Evolutionary conservation across 2,888 invertebrate species (phyloP).

Genomic region (Hypsopygia costalis): DNA sequence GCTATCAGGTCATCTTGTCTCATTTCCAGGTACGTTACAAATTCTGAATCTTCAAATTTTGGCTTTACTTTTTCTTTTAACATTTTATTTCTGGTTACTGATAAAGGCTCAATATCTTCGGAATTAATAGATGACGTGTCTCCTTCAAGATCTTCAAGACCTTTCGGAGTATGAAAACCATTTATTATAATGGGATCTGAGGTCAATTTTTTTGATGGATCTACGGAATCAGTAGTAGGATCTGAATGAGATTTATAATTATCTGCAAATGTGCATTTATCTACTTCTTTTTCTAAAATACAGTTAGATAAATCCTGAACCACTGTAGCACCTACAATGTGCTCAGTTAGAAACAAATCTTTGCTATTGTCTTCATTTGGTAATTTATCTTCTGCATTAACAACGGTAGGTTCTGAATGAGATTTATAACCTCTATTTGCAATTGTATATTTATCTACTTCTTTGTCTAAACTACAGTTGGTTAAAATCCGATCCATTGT

Average conservation of each 20-base stretch:
- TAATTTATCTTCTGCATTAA: no score
- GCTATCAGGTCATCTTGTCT: conserved; percentile 70
- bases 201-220: neutral
- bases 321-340: no score
- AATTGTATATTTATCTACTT: no score
- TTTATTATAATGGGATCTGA: conserved; percentile 11
- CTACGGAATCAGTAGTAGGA: neutral
- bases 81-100: conserved; percentile 30
- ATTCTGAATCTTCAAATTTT: conserved; percentile 55
- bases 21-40: conserved; percentile 70
- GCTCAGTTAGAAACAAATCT: no score
- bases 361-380: no score
- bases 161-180: conserved; percentile 12
- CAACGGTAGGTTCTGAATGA: no score
- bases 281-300: no score
- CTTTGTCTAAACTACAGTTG: no score
- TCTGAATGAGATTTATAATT: neutral
- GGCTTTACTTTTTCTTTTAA: conserved; percentile 26
- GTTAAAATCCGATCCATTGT: no score
- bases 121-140: conserved; percentile 33
- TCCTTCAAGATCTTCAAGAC: conserved; percentile 23
- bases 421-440: no score
- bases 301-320: no score
- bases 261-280: no score
- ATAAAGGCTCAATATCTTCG: conserved; percentile 33